Evolutionary conservation across 2,797 vertebrate genomes (phyloP).

Genomic region (Saxicola maurus): DNA sequence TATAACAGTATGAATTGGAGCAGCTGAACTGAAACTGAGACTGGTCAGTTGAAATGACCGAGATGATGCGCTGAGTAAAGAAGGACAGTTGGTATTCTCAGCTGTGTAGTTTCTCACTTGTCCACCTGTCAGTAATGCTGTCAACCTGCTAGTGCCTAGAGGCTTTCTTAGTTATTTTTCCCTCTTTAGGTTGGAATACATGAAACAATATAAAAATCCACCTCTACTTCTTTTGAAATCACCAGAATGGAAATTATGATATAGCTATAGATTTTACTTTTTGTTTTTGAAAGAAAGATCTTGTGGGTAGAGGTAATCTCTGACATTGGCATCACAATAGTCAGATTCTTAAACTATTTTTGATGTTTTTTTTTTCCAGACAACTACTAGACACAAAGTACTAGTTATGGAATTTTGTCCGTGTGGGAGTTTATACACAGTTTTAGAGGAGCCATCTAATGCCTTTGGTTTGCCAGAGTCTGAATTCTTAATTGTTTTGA

Average conservation of each 20-base stretch:
- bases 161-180: not conserved
- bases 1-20: not conserved
- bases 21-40: not conserved
- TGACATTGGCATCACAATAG: not conserved
- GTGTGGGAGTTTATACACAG: slow-evolving; percentile 93
- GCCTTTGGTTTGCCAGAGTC: slow-evolving; percentile 94
- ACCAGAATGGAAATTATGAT: not conserved
- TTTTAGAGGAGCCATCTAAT: slow-evolving; percentile 92
- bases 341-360: not conserved
- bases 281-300: not conserved
- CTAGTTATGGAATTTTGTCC: slow-evolving; percentile 98
- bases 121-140: not conserved
- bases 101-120: not conserved
- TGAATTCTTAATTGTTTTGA: slow-evolving; percentile 94
- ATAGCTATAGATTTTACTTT: not conserved
- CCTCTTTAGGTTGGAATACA: not conserved
- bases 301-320: not conserved
- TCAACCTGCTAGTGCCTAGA: not conserved
- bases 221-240: not conserved
- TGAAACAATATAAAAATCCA: not conserved
- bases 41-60: not conserved
- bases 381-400: slow-evolving; percentile 92
- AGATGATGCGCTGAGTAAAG: not conserved
- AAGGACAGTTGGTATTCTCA: not conserved
- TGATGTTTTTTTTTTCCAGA: slow-evolving; percentile 70